phyloP scores from a whole-genome alignment of 1,140 invertebrate species.

The Hylaeus volcanicus region DNA sequence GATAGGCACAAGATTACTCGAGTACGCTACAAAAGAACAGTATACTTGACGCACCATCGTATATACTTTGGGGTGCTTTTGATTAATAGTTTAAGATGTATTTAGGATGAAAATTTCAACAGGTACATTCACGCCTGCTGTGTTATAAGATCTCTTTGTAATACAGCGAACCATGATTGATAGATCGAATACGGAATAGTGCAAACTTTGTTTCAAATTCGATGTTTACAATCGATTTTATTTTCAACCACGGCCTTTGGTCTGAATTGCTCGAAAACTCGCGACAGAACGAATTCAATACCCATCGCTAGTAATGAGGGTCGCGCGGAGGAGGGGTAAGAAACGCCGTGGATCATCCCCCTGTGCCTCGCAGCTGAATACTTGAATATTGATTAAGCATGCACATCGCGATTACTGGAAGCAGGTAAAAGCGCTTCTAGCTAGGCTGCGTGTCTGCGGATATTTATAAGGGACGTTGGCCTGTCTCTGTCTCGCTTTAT shows the following conservation, averaged over 20 bases:
- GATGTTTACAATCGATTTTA: too few species aligned
- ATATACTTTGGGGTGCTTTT: too few species aligned
- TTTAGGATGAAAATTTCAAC: too few species aligned
- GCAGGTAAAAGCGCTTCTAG: conserved; percentile 58
- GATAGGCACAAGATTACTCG: conserved; percentile 3
- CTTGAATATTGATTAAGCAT: conserved; percentile 75
- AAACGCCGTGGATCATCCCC: conserved; percentile 13
- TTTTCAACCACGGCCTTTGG: too few species aligned
- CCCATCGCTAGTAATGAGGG: conserved; percentile 34
- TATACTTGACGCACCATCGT: too few species aligned
- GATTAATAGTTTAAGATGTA: too few species aligned
- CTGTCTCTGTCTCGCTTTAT: conserved; percentile 2
- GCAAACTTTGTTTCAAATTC: too few species aligned
- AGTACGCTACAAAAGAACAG: too few species aligned
- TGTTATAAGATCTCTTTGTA: too few species aligned
- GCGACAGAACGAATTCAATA: neutral
- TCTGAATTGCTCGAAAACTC: neutral
- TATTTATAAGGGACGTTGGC: conserved; percentile 67
- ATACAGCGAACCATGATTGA: too few species aligned
- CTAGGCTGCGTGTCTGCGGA: conserved; percentile 69
- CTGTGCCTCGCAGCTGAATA: conserved; percentile 61
- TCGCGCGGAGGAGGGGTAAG: neutral
- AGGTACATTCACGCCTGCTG: too few species aligned
- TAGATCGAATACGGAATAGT: too few species aligned
- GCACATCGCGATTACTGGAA: conserved; percentile 68